Conservation (phyloP, 2,888 invertebrate genomes). For the Pogonocherus hispidulus region DNA sequence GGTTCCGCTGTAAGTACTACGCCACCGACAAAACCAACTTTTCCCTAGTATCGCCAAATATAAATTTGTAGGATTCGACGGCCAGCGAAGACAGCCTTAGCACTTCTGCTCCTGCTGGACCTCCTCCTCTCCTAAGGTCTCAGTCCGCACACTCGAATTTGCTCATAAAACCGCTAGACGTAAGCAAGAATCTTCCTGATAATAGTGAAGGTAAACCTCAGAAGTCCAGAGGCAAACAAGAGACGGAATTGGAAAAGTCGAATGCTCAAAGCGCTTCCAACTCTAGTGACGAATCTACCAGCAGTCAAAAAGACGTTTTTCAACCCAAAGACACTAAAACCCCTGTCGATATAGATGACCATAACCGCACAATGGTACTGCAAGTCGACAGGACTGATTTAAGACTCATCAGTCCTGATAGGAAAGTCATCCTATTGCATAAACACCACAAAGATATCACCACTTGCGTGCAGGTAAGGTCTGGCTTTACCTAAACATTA, state of each 20-base stretch:
- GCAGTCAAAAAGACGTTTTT: not conserved
- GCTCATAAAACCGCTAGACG: slow-evolving; percentile 12
- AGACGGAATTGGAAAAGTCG: not conserved
- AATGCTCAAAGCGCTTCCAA: not conserved
- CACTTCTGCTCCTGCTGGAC: slow-evolving; percentile 24
- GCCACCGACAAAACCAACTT: not conserved
- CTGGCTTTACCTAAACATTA: too few relatives aligned
- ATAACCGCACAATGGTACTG: slow-evolving; percentile 94
- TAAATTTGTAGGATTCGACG: slow-evolving; percentile 51
- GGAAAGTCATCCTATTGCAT: slow-evolving; percentile 90
- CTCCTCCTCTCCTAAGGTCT: slow-evolving; percentile 53
- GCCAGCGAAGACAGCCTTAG: slow-evolving; percentile 51
- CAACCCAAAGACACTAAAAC: slow-evolving; percentile 26
- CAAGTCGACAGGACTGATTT: slow-evolving; percentile 90
- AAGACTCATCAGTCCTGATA: slow-evolving; percentile 91
- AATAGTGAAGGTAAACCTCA: not conserved
- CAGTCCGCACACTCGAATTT: slow-evolving; percentile 54
- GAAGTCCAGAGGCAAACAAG: not conserved
- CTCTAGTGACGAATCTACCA: slow-evolving; percentile 10
- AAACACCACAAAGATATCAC: slow-evolving; percentile 91
- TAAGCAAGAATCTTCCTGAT: not conserved
- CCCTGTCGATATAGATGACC: slow-evolving; percentile 70
- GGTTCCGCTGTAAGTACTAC: slow-evolving; percentile 65
- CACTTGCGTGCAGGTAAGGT: slow-evolving; percentile 81
- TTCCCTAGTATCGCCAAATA: not conserved